Evolutionary conservation across 2,888 invertebrate species (phyloP), one percentile per base, ranked within the genome.

Genomic region (Dusona sp.): DNA sequence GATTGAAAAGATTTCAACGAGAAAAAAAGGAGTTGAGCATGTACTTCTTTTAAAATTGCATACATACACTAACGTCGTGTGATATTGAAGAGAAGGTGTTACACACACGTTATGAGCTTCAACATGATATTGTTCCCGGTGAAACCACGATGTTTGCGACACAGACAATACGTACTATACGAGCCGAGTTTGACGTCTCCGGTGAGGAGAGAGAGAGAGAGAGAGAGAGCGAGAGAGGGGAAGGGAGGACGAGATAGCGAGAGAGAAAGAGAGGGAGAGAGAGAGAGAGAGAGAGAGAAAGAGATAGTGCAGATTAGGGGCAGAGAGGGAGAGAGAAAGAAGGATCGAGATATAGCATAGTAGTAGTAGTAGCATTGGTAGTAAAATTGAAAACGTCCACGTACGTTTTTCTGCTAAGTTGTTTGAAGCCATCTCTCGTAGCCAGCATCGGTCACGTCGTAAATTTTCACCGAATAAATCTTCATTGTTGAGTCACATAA

Each of bases 321-420:
- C 64, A 38, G 64, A 77, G 29, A 77, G 48, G 57, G 68, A 82
- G 19, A 64, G 83, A 78, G 38, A 79, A 45, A 65, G 72, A 65
- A 67, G 73, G 79, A 48, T 25, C 29, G 38, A 48, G 33, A 51
- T 68, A 84, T 67, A 84, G 70, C 48, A 79, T 57, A 45, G 78
- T 78, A 82, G 85, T 85, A 81, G 79, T 81, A 82, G 82, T 82
- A 83, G 85, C 68, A 82, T 82, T 83, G 68, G 72, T 83, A 84
- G 84, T 77, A 80, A 73, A 79, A 84, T 79, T 79, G 84, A 84
- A 79, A 81, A 64, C 45, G 79, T 72, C 64, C 54, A 84, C 83
- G 77, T 88, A 91, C 91, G 86, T 89, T 90, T 89, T 90, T 88
- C 77, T 88, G 89, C 88, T 90, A 90, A 89, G 91, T 92, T 90